Percentiles rank a stretch among this genome's conserved stretches.
Evolutionary conservation across 2,797 vertebrate genomes (phyloP).

Genomic region (Moxostoma hubbsi): DNA sequence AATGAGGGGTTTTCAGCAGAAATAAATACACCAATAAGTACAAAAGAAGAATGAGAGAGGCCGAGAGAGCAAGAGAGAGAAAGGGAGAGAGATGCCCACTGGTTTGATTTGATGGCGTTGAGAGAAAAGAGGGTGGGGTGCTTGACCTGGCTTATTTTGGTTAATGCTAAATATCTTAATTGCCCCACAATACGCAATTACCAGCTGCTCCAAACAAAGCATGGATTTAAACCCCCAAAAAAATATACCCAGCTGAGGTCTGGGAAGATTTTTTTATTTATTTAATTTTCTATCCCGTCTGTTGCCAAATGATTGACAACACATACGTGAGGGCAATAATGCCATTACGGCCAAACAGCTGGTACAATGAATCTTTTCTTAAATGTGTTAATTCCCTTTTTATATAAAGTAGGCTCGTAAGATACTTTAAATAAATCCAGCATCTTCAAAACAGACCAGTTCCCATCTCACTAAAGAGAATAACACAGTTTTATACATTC

Average conservation of each 20-base stretch:
- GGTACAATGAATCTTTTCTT: neutral
- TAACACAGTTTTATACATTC: neutral
- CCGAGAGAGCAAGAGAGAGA: conserved; percentile 49
- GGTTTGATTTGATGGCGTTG: conserved; percentile 55
- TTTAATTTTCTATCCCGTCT: neutral
- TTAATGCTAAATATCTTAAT: conserved; percentile 65
- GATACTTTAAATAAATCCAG: neutral
- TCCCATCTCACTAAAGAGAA: neutral
- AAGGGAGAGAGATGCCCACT: conserved; percentile 49
- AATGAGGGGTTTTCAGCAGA: conserved; percentile 81
- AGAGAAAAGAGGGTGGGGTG: conserved; percentile 45
- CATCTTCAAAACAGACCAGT: neutral
- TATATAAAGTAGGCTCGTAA: neutral
- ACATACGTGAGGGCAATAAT: conserved; percentile 1
- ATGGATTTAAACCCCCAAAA: conserved; percentile 54
- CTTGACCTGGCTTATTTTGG: conserved; percentile 61
- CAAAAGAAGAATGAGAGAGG: conserved; percentile 57
- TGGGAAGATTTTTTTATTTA: conserved; percentile 19
- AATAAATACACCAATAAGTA: conserved; percentile 81
- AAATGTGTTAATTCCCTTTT: neutral
- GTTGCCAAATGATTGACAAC: conserved; percentile 38
- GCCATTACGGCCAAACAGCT: neutral
- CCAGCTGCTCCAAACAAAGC: conserved; percentile 65
- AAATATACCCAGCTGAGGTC: conserved; percentile 55
- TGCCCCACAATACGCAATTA: conserved; percentile 64